Percentiles rank a stretch among this genome's conserved stretches.
These are phyloP conservation scores for Crenuchus spilurus DNA, from an alignment of 2,797 vertebrate genomes.

Conservation along the genomic window DNA sequence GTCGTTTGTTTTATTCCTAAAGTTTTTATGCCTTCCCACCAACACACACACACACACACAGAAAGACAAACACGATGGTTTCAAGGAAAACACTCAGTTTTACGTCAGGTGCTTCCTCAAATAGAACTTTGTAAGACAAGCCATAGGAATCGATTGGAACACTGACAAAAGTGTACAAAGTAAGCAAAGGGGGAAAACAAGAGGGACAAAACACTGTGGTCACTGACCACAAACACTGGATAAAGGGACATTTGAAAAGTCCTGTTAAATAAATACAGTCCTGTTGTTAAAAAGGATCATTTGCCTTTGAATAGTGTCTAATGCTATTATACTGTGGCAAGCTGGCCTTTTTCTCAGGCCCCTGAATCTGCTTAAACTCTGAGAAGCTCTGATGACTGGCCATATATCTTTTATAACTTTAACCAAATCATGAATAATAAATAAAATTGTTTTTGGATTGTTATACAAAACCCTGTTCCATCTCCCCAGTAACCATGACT, in stretches of 20 bases:
- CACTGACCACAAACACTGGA: constrained; percentile 50
- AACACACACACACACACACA: constrained; percentile 33
- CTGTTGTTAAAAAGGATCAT: too few species aligned
- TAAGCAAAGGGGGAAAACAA: constrained; percentile 55
- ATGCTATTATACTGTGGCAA: constrained; percentile 4
- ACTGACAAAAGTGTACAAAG: constrained; percentile 57
- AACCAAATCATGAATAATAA: not conserved
- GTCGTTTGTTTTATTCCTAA: constrained; percentile 65
- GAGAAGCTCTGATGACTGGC: constrained; percentile 7
- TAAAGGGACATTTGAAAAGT: constrained; percentile 16
- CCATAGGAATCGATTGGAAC: constrained; percentile 59
- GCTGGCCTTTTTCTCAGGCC: constrained; percentile 25
- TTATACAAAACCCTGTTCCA: not conserved
- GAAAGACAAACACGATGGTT: constrained; percentile 39
- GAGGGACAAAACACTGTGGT: constrained; percentile 41
- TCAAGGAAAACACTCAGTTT: constrained; percentile 62
- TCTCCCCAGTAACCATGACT: not conserved
- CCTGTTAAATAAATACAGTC: constrained; percentile 23
- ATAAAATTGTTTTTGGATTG: not conserved
- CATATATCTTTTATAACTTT: not conserved
- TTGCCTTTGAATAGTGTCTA: constrained; percentile 32
- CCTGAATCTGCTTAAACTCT: constrained; percentile 8
- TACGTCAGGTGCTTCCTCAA: constrained; percentile 63
- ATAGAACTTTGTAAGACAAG: constrained; percentile 65
- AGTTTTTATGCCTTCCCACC: constrained; percentile 21